A percentile compares a stretch with the other conserved stretches of the same genome.
These are phyloP conservation scores for Eilema griseolum DNA, from an alignment of 2,888 invertebrate genomes.

Conservation along the genomic window DNA sequence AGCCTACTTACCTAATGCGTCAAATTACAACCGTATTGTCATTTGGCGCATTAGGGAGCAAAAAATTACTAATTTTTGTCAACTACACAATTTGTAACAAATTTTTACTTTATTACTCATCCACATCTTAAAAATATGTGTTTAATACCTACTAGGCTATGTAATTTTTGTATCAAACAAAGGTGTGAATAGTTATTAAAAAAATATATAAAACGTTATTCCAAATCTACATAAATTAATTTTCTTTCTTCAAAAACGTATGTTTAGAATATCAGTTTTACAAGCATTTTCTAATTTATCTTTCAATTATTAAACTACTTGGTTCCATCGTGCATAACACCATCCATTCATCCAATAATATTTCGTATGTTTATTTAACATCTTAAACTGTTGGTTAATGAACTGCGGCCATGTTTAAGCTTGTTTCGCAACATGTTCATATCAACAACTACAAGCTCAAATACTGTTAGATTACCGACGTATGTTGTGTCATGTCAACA, in stretches of 20 bases:
- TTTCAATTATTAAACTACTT: background rate
- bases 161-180: background rate
- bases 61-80: no score
- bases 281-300: background rate
- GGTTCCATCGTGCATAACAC: slow-evolving; percentile 55
- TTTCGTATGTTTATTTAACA: slow-evolving; percentile 85
- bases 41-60: no score
- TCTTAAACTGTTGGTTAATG: slow-evolving; percentile 84
- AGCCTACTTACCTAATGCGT: no score
- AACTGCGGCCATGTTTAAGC: slow-evolving; percentile 72
- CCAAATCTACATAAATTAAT: no score
- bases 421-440: slow-evolving; percentile 75
- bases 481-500: slow-evolving; percentile 25
- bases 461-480: slow-evolving; percentile 22
- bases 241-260: no score
- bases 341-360: slow-evolving; percentile 82
- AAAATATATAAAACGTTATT: no score
- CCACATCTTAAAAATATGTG: background rate
- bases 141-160: background rate
- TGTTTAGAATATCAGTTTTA: background rate
- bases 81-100: no score
- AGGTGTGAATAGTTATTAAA: background rate
- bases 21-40: no score
- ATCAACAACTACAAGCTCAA: slow-evolving; percentile 38
- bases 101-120: background rate